These are phyloP conservation scores for Diorhabda carinulata DNA, from an alignment of 1,140 invertebrate genomes.

Conservation along the genomic window DNA sequence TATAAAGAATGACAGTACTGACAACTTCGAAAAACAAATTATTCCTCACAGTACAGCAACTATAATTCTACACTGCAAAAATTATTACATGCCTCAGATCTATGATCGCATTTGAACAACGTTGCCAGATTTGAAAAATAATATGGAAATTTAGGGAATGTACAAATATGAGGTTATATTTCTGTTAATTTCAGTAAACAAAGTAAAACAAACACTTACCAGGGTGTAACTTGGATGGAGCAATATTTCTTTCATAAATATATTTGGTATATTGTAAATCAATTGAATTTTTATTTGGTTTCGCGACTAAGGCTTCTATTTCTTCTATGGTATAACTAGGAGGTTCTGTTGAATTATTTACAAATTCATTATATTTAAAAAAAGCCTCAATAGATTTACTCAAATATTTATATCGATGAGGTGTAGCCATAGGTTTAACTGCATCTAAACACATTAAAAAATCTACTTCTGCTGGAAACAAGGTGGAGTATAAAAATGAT, in stretches of 20 bases:
- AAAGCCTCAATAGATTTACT: conserved; percentile 49
- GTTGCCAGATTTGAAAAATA: too few relatives aligned
- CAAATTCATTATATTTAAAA: conserved; percentile 48
- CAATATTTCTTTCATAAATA: conserved; percentile 56
- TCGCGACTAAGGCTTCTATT: conserved; percentile 40
- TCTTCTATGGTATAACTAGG: conserved; percentile 60
- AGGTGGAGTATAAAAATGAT: conserved; percentile 54
- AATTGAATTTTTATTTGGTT: conserved; percentile 33
- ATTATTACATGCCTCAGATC: too few relatives aligned
- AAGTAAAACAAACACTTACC: conserved; percentile 30
- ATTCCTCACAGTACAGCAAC: too few relatives aligned
- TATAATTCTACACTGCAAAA: too few relatives aligned
- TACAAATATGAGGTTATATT: too few relatives aligned
- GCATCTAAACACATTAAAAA: conserved; percentile 61
- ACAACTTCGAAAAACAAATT: too few relatives aligned
- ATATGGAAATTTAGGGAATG: too few relatives aligned
- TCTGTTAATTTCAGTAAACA: too few relatives aligned
- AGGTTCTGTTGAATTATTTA: conserved; percentile 49
- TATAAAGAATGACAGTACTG: too few relatives aligned
- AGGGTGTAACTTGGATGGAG: conserved; percentile 52
- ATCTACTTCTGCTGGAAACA: conserved; percentile 59
- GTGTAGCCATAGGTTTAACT: conserved; percentile 47
- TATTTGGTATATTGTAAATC: conserved; percentile 36
- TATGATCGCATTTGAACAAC: too few relatives aligned
- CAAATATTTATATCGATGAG: conserved; percentile 35